Evolutionary conservation across 1,140 invertebrate species (phyloP).

Genomic region (Pseudomyrmex cubaensis): DNA sequence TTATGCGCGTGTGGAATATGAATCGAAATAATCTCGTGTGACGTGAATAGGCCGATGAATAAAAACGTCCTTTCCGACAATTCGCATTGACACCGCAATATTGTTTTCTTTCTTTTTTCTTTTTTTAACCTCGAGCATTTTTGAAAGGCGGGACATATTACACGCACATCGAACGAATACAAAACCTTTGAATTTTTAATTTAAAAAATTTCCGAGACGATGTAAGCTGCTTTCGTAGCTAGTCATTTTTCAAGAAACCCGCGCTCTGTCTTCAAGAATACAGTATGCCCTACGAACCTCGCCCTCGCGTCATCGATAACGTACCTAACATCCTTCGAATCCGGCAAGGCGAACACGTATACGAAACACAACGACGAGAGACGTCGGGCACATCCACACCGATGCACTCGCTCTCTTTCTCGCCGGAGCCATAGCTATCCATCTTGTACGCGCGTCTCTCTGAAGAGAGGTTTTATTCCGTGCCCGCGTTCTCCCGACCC

Average conservation of each 20-base stretch:
- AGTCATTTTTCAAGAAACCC: background rate
- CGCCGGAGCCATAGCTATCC: constrained; percentile 65
- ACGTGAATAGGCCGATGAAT: background rate
- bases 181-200: background rate
- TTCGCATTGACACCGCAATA: background rate
- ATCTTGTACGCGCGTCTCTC: constrained; percentile 69
- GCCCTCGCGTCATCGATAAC: constrained; percentile 65
- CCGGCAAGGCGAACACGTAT: constrained; percentile 63
- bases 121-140: too few relatives aligned
- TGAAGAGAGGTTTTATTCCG: constrained; percentile 75
- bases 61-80: background rate
- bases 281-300: constrained; percentile 22
- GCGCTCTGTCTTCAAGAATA: background rate
- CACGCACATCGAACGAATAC: background rate
- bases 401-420: constrained; percentile 13
- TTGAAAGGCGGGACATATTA: too few relatives aligned
- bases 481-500: constrained; percentile 59
- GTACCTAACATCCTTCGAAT: constrained; percentile 63
- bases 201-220: background rate
- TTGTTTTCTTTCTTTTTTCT: too few relatives aligned
- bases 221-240: too few relatives aligned
- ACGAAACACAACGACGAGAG: constrained; percentile 58
- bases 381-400: constrained; percentile 42
- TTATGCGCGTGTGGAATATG: background rate
- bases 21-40: background rate